A percentile compares a stretch with the other conserved stretches of the same genome.
phyloP scores from a whole-genome alignment of 2,113 vertebrate species.

The Amazona guildingii region DNA sequence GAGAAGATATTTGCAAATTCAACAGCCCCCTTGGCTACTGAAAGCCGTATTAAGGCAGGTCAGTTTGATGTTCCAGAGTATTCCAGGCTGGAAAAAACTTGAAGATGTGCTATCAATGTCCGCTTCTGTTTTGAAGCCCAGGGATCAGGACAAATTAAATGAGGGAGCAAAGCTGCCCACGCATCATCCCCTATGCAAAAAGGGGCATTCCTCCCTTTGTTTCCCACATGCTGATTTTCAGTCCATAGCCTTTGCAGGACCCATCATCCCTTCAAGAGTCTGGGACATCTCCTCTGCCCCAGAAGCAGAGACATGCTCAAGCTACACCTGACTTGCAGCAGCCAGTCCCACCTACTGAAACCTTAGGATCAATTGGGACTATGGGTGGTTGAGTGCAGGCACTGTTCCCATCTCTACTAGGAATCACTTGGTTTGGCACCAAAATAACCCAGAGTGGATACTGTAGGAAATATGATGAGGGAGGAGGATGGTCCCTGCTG shows the following conservation, averaged over 20 bases:
- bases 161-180: neutral
- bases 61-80: neutral
- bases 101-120: neutral
- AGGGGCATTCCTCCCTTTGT: too few relatives aligned
- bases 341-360: neutral
- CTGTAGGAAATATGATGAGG: neutral
- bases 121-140: neutral
- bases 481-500: too few relatives aligned
- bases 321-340: neutral
- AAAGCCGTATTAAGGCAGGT: neutral
- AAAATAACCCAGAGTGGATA: neutral
- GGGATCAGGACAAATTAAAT: too few relatives aligned
- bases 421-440: neutral
- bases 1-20: neutral
- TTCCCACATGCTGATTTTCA: neutral
- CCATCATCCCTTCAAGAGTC: too few relatives aligned
- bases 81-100: neutral
- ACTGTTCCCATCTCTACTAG: neutral
- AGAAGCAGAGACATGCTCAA: neutral
- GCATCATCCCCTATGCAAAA: neutral
- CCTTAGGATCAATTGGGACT: neutral
- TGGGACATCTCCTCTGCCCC: neutral
- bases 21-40: too few relatives aligned
- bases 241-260: neutral
- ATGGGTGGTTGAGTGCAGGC: accelerated